Evolutionary conservation across 92 coral and sea anemone species (phyloP), one percentile per base, ranked within the genome.

Genomic region (Blastomussa wellsi): DNA sequence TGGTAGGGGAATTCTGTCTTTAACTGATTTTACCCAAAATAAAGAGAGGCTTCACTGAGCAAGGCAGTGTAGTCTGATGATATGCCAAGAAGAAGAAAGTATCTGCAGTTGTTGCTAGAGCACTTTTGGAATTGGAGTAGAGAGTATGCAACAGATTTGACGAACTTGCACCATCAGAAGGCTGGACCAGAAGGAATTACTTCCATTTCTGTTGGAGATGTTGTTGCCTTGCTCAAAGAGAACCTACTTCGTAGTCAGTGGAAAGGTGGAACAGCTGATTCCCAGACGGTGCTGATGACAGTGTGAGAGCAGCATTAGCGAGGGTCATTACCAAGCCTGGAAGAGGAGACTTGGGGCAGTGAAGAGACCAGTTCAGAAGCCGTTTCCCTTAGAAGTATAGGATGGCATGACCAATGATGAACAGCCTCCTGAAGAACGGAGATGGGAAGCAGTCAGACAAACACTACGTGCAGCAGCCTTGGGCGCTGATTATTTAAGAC

Each of bases 1-100:
- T 44, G 92, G 92, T 39, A 49, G 92, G 37, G 72, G 90, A 78
- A 59, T 93, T 68, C 80, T 85, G 41, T 76, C 77, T 32, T 82
- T 90, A 83, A 90, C 93, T 51, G 85, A 90, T 7, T 53, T 65
- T 28, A 69, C 7, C 15, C 26, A 44, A 52, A 33, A n/a, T 32
- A 48, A 51, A 47, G 36, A 71, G 44, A n/a, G n/a, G 51, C 51
- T 7, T 41, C 47, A 24, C 9, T 53, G 32, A 16, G 28, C 69
- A 79, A 82, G 22, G 51, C 86, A 31, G 77, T 52, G 22, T 53
- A 68, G 32, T 42, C 38, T 31, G 59, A 51, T 5, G 84, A 86
- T 39, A 37, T 72, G 38, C 77, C 79, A 48, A 75, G 79, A 76
- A 44, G 90, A 64, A 64, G 73, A n/a, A 82, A 49, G 76, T 82